Conservation (phyloP, 53 echinoderm and acorn worm genomes). For the Apostichopus leukothele region DNA sequence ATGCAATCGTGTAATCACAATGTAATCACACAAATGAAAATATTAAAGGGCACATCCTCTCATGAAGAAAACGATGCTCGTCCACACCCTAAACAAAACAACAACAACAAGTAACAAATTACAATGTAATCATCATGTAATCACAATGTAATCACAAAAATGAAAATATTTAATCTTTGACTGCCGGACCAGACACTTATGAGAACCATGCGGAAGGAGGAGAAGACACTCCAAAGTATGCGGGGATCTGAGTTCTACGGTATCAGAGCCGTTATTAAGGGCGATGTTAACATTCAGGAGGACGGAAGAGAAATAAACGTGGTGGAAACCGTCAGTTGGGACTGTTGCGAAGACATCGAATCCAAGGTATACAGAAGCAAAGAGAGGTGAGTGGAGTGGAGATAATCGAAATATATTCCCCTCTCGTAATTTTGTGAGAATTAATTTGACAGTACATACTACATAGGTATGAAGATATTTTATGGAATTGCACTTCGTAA, state of each 20-base stretch:
- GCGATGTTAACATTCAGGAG: constrained; percentile 42
- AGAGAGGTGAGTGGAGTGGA: constrained; percentile 66
- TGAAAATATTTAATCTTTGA: background rate
- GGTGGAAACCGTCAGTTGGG: constrained; percentile 63
- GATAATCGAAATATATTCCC: background rate
- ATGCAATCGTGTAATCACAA: too few relatives aligned
- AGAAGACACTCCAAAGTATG: constrained; percentile 16
- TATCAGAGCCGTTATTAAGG: constrained; percentile 59
- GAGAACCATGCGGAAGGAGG: constrained; percentile 4
- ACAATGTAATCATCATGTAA: background rate
- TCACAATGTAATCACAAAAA: background rate
- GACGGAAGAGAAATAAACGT: background rate
- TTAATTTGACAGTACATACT: too few relatives aligned
- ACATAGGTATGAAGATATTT: too few relatives aligned
- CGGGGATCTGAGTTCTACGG: constrained; percentile 53
- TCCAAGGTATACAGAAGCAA: constrained; percentile 75
- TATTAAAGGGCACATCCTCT: too few relatives aligned
- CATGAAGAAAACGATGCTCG: too few relatives aligned
- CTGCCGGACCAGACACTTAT: constrained; percentile 5
- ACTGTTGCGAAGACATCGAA: constrained; percentile 65
- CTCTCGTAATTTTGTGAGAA: too few relatives aligned
- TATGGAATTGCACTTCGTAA: too few relatives aligned
- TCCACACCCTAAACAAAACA: too few relatives aligned
- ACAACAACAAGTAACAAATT: too few relatives aligned
- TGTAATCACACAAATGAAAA: too few relatives aligned